These are phyloP conservation scores for Philereme vetulata DNA, from an alignment of 2,888 invertebrate genomes.

Conservation along the genomic window DNA sequence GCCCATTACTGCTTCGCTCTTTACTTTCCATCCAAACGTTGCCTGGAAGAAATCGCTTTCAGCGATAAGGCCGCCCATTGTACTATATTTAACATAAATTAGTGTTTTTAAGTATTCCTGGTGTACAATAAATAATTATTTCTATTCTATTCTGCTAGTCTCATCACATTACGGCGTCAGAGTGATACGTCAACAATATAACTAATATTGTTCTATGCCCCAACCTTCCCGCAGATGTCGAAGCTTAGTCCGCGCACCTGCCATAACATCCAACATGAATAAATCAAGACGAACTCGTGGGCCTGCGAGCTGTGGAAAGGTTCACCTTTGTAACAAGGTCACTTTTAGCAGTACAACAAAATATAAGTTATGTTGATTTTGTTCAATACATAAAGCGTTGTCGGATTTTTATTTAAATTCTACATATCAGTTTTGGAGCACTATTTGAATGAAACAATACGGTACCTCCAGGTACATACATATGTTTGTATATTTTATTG, in stretches of 20 bases:
- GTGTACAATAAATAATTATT: too few species aligned
- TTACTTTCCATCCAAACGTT: too few species aligned
- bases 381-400: not conserved
- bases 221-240: slow-evolving; percentile 45
- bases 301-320: slow-evolving; percentile 28
- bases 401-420: not conserved
- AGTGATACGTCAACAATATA: not conserved
- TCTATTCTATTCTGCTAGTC: too few species aligned
- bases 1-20: too few species aligned
- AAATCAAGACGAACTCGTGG: slow-evolving; percentile 48
- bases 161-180: not conserved
- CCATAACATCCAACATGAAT: slow-evolving; percentile 54
- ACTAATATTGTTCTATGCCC: slow-evolving; percentile 1
- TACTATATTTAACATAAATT: too few species aligned
- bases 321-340: slow-evolving; percentile 33
- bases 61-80: too few species aligned
- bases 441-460: too few species aligned
- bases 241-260: slow-evolving; percentile 54
- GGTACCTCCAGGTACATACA: too few species aligned
- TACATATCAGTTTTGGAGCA: too few species aligned
- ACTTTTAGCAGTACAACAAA: not conserved
- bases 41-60: too few species aligned
- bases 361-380: slow-evolving; percentile 14
- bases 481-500: too few species aligned
- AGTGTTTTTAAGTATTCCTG: too few species aligned